Evolutionary conservation across 2,888 invertebrate genomes (phyloP), one percentile per base, ranked within the genome.

Genomic region (Oxyscelio sp.): DNA sequence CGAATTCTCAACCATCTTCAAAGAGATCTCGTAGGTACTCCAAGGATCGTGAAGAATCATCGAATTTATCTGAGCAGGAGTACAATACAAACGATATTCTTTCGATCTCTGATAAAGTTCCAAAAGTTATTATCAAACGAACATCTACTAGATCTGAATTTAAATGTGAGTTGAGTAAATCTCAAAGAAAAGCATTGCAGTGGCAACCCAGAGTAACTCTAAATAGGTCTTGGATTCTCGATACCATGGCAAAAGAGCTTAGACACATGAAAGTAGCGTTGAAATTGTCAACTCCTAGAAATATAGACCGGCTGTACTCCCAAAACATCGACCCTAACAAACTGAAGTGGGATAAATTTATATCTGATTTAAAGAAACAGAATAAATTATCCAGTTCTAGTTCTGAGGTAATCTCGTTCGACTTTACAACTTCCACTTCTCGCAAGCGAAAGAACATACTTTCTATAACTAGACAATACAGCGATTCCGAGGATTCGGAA

Each of bases 111-210:
- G 92, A 91, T 5, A 93, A 94, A 73, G 87, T 94, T 31, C 94
- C 94, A 0, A 94, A 94, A 52, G 94, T 94, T 0, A 94, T 94
- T 50, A 94, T 94, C 48, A 94, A 94, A 68, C 87, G 94, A 43
- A 88, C 92, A 0, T 93, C 94, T 3, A 90, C 93, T 0, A 93
- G 89, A 21, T 90, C 93, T 0, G 93, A 94, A 68, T 94, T 94
- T 38, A 94, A 94, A 34, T 94, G 94, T 52, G 94, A 94, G 73
- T 65, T 94, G 6, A 94, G 94, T 52, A 92, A 92, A 74, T 85
- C 85, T 9, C 90, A 88, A 13, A 89, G 89, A 13, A 89, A 89
- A 1, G 89, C 90, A 0, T 88, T 91, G n/a, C 89, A 90, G 5
- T 93, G 93, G 92, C 94, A 94, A 56, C 94, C 94, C 2, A 91